Base-by-base conservation (phyloP, 2,888 invertebrate species). In the Fabriciana adippe region DNA sequence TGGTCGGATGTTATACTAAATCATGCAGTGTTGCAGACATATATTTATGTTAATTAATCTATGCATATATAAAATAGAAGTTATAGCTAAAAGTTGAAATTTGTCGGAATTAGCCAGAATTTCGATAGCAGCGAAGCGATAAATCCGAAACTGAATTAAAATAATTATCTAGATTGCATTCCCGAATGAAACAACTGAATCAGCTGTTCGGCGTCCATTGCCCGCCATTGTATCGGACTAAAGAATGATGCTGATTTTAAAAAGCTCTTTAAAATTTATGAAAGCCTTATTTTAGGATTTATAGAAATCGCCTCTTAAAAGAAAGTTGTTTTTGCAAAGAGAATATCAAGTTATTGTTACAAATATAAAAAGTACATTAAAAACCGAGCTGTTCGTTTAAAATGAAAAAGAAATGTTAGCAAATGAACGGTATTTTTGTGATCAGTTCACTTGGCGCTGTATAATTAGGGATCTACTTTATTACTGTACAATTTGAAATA, bases 121-220 rank as follows among this genome's bases (percentile, higher is more conserved):
- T 74, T 68, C 69, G 73, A 76, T 76, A 70, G 70, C 72, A 73
- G 65, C 67, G 64, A 56, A 72, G 73, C 76, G 74, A 76, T 75
- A 77, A 78, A 77, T 77, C 73, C 75, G 72, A 78, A 79, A 78
- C 79, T 76, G 84, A 89, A 88, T 89, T 88, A 86, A 87, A 88
- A 87, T 90, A 88, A 88, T 89, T 87, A 88, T 86, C 83, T 84
- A 81, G 81, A 88, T 87, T 86, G 86, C 85, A 85, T 80, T 79
- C 76, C 70, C 75, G 74, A 77, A 72, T 78, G 79, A 72, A 74
- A 71, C 73, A 68, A 66, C 72, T 62, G 68, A 74, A 77, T 79
- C 78, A 78, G 78, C 77, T 74, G 69, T 66, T 64, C 50, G 41
- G 55, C 50, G 50, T 48, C 41, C 50, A 50, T 61, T 66, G 59